Evolutionary conservation across 2,113 vertebrate genomes (phyloP).

Genomic region (Calypte anna): DNA sequence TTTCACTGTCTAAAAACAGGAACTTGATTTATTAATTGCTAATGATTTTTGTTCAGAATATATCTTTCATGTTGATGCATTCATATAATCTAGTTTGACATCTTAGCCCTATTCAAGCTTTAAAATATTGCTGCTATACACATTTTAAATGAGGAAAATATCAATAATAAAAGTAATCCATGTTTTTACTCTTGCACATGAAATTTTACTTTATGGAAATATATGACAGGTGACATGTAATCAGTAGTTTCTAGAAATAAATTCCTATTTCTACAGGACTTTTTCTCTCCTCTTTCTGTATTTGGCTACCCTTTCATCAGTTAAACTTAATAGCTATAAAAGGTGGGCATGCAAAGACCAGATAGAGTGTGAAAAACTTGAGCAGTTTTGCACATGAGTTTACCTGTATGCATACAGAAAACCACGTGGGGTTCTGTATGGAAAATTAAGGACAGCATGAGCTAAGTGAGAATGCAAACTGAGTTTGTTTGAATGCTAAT

Average conservation of each 20-base stretch:
- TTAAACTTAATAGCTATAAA: not conserved
- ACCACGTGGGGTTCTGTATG: not conserved
- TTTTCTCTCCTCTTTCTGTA: not conserved
- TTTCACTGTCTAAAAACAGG: not conserved
- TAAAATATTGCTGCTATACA: not conserved
- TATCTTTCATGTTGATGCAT: accelerated
- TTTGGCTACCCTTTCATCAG: constrained; percentile 19
- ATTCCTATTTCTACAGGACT: not conserved
- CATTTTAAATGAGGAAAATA: not conserved
- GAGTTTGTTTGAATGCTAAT: constrained; percentile 69
- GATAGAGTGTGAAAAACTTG: not conserved
- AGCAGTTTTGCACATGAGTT: not conserved
- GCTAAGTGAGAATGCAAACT: constrained; percentile 12
- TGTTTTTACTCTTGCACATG: not conserved
- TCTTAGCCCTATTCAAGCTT: not conserved
- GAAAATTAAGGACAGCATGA: constrained; percentile 37
- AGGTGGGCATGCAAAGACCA: constrained; percentile 1
- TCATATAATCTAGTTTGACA: not conserved
- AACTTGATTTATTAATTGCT: not conserved
- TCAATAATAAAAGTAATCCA: not conserved
- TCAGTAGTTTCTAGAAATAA: not conserved
- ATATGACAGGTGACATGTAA: not conserved
- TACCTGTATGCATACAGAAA: constrained; percentile 44
- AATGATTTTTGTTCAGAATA: not conserved
- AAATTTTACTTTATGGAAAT: not conserved